Evolutionary conservation across 92 coral and sea anemone genomes (phyloP).

Genomic region (Porites evermanni): DNA sequence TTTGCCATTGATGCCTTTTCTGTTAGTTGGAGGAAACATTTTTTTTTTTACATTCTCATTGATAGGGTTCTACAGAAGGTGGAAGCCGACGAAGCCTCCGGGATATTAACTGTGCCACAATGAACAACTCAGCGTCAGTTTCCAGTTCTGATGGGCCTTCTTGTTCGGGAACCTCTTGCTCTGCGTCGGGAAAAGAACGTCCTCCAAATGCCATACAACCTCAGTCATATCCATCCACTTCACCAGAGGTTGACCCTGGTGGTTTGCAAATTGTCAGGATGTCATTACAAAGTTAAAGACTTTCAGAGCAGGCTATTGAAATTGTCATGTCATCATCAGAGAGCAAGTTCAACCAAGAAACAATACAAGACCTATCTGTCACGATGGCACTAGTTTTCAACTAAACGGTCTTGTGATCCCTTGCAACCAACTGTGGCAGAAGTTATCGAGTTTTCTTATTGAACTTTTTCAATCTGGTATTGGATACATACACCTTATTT

Average conservation of each 20-base stretch:
- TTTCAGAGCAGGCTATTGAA: constrained; percentile 41
- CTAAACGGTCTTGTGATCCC: constrained; percentile 41
- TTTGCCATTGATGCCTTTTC: constrained; percentile 37
- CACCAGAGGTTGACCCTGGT: constrained; percentile 40
- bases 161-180: constrained; percentile 28
- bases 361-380: constrained; percentile 39
- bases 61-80: constrained; percentile 41
- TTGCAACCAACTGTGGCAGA: constrained; percentile 43
- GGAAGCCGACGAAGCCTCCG: constrained; percentile 30
- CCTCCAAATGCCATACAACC: constrained; percentile 33
- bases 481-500: no score
- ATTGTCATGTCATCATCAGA: constrained; percentile 39
- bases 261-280: constrained; percentile 52
- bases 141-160: constrained; percentile 32
- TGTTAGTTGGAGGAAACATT: constrained; percentile 8
- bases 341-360: constrained; percentile 32
- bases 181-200: constrained; percentile 30
- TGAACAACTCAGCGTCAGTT: constrained; percentile 36
- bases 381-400: constrained; percentile 31
- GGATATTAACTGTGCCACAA: constrained; percentile 41
- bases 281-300: constrained; percentile 30
- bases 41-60: constrained; percentile 40
- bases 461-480: constrained; percentile 28
- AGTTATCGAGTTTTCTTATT: constrained; percentile 24
- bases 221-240: constrained; percentile 30